Evolutionary conservation across 2,888 invertebrate species (phyloP).

Genomic region (Hyposoter didymator): DNA sequence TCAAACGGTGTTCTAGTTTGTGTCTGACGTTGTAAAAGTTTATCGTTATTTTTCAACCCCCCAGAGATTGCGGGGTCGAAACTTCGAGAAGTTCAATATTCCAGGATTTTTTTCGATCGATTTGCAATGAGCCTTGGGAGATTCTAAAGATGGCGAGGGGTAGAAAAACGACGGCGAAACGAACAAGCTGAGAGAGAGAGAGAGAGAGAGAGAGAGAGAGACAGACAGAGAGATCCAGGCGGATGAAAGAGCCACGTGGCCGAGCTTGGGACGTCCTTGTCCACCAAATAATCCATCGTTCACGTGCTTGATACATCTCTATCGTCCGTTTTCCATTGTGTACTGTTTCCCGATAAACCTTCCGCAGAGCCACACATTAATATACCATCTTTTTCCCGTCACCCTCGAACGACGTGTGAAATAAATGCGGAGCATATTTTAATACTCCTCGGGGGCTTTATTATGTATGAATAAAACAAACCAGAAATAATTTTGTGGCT

Average conservation of each 20-base stretch:
- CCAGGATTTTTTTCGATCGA: conserved; percentile 15
- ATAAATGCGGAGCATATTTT: conserved; percentile 44
- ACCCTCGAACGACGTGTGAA: conserved; percentile 27
- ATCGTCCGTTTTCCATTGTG: conserved; percentile 47
- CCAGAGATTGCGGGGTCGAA: neutral
- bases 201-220: conserved; percentile 2
- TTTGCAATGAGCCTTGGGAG: conserved; percentile 32
- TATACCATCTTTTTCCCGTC: conserved; percentile 36
- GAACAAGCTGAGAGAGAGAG: neutral
- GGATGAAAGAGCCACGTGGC: conserved; percentile 52
- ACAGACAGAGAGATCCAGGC: neutral
- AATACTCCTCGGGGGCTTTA: conserved; percentile 27
- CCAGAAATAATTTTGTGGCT: conserved; percentile 6
- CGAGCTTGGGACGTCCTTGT: conserved; percentile 19
- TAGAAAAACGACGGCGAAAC: neutral
- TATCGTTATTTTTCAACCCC: conserved; percentile 22
- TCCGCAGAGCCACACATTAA: conserved; percentile 41
- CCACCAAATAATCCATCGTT: conserved; percentile 50
- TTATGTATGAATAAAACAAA: conserved; percentile 38
- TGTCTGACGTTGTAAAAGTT: neutral
- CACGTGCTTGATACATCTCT: conserved; percentile 55
- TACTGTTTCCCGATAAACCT: conserved; percentile 36
- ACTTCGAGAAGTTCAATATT: neutral
- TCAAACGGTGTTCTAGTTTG: conserved; percentile 6
- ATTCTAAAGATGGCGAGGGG: neutral